Base-by-base conservation (phyloP, 1,140 invertebrate genomes). In the Tribolium castaneum region DNA sequence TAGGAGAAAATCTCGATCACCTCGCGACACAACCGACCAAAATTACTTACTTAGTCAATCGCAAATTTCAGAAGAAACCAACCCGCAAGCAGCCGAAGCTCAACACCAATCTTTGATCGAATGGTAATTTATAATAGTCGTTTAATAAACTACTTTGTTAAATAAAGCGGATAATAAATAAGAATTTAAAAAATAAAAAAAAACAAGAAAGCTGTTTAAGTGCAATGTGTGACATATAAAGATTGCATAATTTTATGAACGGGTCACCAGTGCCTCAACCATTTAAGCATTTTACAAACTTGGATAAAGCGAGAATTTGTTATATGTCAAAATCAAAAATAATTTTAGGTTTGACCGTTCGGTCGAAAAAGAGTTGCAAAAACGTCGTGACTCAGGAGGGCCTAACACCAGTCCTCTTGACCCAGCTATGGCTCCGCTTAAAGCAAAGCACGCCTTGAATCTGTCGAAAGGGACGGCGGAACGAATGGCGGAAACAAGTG, bases 351-450 rank as follows among this genome's bases (percentile, higher is more conserved):
- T 86, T 73, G 86, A 86, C 77, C 74, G 82, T 54, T 80, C 80
- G 12, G 82, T 84, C 6, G 85, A 86, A 76, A 81, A 84, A 45
- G 84, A 86, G 70, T 62, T 86, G 7, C 76, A 82, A 39, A 83
- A 83, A 74, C 80, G 81, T 12, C 78, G 81, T 50, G 73, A 79
- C 30, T 51, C 71, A 10, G 71, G 13, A 7, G 9, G 49, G 1
- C 6, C 70, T 0, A 16, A 9, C 10, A 49, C 49, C 10, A 71
- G 70, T 14, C 54, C 70, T 9, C 19, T 66, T 19, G 50, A 76
- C 9, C 54, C 66, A 6, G 75, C 80, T 9, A 72, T 54, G 9
- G 35, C 77, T 2, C 75, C 70, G 3, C 25, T 74, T 2, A 13
- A 74, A 39, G 16, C 45, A 10, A 73, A 72, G 45, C 59, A 66